Conservation (phyloP, 37 sponge, comb jelly and placozoan genomes). For the Haliclona indistincta region DNA sequence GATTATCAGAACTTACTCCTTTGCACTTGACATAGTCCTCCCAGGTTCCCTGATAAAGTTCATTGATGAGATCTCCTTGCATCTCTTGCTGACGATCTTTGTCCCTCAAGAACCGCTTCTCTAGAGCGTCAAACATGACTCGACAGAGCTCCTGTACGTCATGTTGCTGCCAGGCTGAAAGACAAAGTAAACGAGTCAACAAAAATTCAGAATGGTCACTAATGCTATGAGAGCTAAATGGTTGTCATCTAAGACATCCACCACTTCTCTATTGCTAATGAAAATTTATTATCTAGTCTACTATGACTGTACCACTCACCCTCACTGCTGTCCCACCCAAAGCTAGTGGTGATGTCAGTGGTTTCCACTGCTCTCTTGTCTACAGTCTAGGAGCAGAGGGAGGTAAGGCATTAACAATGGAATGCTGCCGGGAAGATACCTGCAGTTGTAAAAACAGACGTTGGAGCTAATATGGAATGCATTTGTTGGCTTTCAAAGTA, state of each 20-base stretch:
- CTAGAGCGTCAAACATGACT: conserved; percentile 97
- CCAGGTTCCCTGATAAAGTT: conserved; percentile 87
- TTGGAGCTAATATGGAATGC: conserved; percentile 92
- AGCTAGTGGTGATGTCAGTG: conserved; percentile 93
- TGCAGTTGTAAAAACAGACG: conserved; percentile 83
- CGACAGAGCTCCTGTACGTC: conserved; percentile 96
- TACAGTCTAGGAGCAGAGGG: conserved; percentile 59
- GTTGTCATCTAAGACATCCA: too few species aligned
- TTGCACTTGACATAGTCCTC: conserved; percentile 95
- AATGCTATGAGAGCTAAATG: neutral
- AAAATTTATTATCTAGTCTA: conserved; percentile 11
- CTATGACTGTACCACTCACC: conserved; percentile 34
- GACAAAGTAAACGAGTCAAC: neutral
- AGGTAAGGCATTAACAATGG: neutral
- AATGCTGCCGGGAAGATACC: conserved; percentile 31
- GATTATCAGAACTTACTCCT: conserved; percentile 66
- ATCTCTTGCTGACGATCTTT: too few species aligned
- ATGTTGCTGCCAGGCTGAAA: conserved; percentile 94
- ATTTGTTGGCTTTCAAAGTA: conserved; percentile 48
- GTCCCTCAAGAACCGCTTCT: conserved; percentile 77
- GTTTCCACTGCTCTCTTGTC: conserved; percentile 90
- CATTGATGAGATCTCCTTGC: conserved; percentile 90
- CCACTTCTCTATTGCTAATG: too few species aligned
- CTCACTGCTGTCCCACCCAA: conserved; percentile 97
- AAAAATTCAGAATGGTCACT: neutral